Conservation (phyloP, 2,797 vertebrate species). For the Orestias chungarensis region DNA sequence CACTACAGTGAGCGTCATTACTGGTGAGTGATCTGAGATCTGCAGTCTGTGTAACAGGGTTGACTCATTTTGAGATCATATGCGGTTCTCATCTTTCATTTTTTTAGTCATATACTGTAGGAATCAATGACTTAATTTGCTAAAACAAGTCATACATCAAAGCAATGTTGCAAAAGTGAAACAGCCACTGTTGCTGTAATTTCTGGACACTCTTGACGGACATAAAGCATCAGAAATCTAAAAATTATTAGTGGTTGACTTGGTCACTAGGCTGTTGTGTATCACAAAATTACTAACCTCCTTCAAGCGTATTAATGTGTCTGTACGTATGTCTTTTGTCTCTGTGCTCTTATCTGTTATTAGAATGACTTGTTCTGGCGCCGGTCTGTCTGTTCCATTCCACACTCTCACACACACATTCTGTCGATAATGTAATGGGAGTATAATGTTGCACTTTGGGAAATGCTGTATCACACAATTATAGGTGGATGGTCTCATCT, state of each 20-base stretch:
- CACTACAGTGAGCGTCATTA: slow-evolving; percentile 1
- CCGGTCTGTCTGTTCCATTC: slow-evolving; percentile 82
- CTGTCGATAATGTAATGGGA: slow-evolving; percentile 65
- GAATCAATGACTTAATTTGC: slow-evolving; percentile 21
- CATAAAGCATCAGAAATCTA: background rate
- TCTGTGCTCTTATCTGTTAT: slow-evolving; percentile 50
- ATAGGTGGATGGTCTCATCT: slow-evolving; percentile 44
- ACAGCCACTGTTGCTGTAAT: background rate
- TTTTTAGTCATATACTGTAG: slow-evolving; percentile 7
- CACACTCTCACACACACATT: slow-evolving; percentile 49
- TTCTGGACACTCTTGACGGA: background rate
- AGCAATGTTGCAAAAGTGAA: background rate
- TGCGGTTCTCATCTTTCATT: slow-evolving; percentile 21
- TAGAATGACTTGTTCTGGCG: slow-evolving; percentile 81
- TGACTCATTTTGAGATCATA: slow-evolving; percentile 58
- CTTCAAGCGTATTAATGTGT: slow-evolving; percentile 3
- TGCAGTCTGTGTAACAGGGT: slow-evolving; percentile 15
- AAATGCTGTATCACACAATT: slow-evolving; percentile 76
- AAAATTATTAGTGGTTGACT: background rate
- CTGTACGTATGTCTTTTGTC: slow-evolving; percentile 27
- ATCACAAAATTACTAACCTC: slow-evolving; percentile 5
- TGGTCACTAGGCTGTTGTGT: background rate
- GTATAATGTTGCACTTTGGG: slow-evolving; percentile 78
- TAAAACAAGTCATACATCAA: slow-evolving; percentile 12
- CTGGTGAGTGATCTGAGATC: slow-evolving; percentile 46